These are phyloP conservation scores for Argyra leucocephala DNA, from an alignment of 2,888 invertebrate genomes.

Conservation along the genomic window DNA sequence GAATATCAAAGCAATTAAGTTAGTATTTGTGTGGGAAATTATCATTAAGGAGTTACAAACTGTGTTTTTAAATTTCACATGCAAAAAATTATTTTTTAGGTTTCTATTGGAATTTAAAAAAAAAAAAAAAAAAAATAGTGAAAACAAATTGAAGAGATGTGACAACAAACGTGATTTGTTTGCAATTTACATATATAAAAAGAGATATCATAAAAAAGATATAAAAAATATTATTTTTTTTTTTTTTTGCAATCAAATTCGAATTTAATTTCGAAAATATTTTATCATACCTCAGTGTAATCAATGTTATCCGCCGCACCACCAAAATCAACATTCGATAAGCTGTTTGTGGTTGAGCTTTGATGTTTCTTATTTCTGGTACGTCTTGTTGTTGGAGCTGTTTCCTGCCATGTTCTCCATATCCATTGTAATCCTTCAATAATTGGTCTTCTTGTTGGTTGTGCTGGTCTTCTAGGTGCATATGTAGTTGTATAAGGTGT, in stretches of 20 bases:
- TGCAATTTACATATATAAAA: not conserved
- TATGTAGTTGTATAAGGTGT: slow-evolving; percentile 28
- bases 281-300: not conserved
- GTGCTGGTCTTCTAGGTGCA: slow-evolving; percentile 27
- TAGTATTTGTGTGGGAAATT: too few relatives aligned
- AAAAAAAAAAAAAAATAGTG: too few relatives aligned
- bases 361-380: slow-evolving; percentile 26
- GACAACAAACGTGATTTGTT: not conserved
- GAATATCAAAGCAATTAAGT: too few relatives aligned
- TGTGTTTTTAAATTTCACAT: too few relatives aligned
- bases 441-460: slow-evolving; percentile 44
- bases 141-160: not conserved
- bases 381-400: slow-evolving; percentile 43
- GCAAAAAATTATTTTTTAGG: too few relatives aligned
- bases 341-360: slow-evolving; percentile 14
- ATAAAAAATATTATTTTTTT: not conserved
- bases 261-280: not conserved
- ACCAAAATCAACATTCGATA: not conserved
- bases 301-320: not conserved
- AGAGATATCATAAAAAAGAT: not conserved
- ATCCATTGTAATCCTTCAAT: slow-evolving; percentile 51
- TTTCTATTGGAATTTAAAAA: too few relatives aligned
- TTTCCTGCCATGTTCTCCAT: slow-evolving; percentile 52
- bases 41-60: too few relatives aligned
- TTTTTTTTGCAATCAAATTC: not conserved